A percentile compares a stretch with the other conserved stretches of the same genome.
phyloP scores from a whole-genome alignment of 2,113 vertebrate species.

The Empidonax alnorum region DNA sequence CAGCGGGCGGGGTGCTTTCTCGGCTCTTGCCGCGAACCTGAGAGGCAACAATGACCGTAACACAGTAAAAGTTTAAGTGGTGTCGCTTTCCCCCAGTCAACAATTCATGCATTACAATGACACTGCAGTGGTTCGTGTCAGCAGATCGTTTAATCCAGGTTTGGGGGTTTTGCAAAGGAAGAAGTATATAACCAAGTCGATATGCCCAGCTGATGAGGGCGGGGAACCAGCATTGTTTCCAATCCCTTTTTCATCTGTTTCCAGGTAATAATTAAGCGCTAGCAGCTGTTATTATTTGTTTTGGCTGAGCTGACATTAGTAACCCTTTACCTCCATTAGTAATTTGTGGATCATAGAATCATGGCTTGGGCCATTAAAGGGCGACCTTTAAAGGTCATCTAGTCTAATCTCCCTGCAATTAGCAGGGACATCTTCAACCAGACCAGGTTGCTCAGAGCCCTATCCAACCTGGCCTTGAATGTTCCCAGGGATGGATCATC shows the following conservation, averaged over 20 bases:
- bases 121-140: not conserved
- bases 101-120: not conserved
- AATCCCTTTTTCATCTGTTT: not conserved
- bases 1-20: not conserved
- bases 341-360: not conserved
- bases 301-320: not conserved
- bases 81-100: not conserved
- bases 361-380: not conserved
- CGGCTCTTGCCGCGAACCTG: not conserved
- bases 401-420: fast-evolving
- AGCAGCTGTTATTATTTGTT: not conserved
- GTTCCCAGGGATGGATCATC: not conserved
- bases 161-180: not conserved
- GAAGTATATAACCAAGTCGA: too few species aligned
- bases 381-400: not conserved
- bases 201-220: too few species aligned
- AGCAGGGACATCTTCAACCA: not conserved
- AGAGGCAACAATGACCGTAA: not conserved
- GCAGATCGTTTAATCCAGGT: not conserved
- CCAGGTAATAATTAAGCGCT: not conserved
- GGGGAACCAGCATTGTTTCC: not conserved
- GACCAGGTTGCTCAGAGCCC: not conserved
- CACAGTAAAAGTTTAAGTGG: not conserved
- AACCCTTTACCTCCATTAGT: not conserved
- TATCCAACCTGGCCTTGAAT: not conserved